Percentiles rank a stretch among this genome's conserved stretches.
phyloP scores from a whole-genome alignment of 2,888 invertebrate species.

The Ophion ellenae region DNA sequence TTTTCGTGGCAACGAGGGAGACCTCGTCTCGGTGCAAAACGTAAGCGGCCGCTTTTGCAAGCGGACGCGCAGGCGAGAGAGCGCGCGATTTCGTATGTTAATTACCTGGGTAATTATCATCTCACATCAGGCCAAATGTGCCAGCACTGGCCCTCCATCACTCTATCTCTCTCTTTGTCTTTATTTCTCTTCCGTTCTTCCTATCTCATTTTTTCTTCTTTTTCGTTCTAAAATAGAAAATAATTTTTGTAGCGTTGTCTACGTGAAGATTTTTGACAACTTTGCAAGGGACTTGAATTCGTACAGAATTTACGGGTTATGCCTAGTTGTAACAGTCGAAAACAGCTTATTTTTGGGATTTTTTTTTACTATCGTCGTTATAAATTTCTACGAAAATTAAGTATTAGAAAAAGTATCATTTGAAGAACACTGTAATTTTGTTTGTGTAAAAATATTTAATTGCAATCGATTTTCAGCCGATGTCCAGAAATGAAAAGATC shows the following conservation, averaged over 20 bases:
- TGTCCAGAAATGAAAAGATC: too few species aligned
- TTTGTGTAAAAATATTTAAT: too few species aligned
- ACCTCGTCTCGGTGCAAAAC: constrained; percentile 38
- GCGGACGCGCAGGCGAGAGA: constrained; percentile 3
- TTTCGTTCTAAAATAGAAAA: constrained; percentile 23
- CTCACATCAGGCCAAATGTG: constrained; percentile 44
- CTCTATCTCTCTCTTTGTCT: neutral
- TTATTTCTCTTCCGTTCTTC: neutral
- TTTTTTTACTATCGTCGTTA: too few species aligned
- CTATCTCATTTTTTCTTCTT: neutral
- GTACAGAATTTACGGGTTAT: neutral
- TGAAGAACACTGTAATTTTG: too few species aligned
- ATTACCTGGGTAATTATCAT: constrained; percentile 62
- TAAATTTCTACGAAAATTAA: too few species aligned
- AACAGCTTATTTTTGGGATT: too few species aligned
- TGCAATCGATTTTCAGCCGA: too few species aligned
- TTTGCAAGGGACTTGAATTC: neutral
- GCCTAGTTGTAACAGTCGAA: too few species aligned
- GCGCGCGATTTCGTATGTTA: constrained; percentile 60
- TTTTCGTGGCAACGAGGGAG: constrained; percentile 51
- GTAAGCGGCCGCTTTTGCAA: constrained; percentile 25
- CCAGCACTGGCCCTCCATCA: neutral
- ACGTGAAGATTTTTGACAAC: neutral
- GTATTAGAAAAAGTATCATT: too few species aligned
- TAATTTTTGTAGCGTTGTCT: neutral